Percentiles rank a stretch among this genome's conserved stretches.
Conservation (phyloP, 2,888 invertebrate species). For the Diarsia rubi region DNA sequence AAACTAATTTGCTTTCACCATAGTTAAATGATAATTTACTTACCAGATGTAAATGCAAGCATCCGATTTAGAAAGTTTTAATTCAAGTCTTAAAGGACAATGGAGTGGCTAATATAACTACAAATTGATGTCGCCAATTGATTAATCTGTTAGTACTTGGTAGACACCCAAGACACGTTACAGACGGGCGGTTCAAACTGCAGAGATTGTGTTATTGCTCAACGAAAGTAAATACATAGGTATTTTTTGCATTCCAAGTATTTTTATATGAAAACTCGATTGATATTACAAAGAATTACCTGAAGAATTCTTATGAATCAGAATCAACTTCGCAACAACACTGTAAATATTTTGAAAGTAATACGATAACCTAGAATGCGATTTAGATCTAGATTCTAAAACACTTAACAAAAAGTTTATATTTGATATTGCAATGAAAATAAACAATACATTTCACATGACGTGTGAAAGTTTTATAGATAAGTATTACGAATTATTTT, state of each 20-base stretch:
- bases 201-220: conserved; percentile 20
- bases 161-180: conserved; percentile 56
- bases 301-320: conserved; percentile 53
- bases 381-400: conserved; percentile 55
- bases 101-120: conserved; percentile 63
- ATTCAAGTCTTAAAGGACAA: conserved; percentile 57
- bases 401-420: conserved; percentile 62
- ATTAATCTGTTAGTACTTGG: conserved; percentile 68
- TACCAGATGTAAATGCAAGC: conserved; percentile 18
- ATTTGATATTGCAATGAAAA: conserved; percentile 62
- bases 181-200: conserved; percentile 53
- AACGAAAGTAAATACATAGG: conserved; percentile 6
- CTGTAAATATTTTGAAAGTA: conserved; percentile 55
- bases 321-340: conserved; percentile 38
- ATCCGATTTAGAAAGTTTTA: conserved; percentile 45
- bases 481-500: conserved; percentile 61
- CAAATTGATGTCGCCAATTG: conserved; percentile 69
- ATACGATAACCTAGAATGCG: conserved; percentile 49
- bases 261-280: conserved; percentile 6
- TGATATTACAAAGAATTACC: conserved; percentile 44
- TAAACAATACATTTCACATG: conserved; percentile 62
- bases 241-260: neutral
- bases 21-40: conserved; percentile 21
- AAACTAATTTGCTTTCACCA: neutral
- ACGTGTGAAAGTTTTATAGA: conserved; percentile 65